Evolutionary conservation across 2,888 invertebrate species (phyloP), one percentile per base, ranked within the genome.

Genomic region (Fragum fragum): DNA sequence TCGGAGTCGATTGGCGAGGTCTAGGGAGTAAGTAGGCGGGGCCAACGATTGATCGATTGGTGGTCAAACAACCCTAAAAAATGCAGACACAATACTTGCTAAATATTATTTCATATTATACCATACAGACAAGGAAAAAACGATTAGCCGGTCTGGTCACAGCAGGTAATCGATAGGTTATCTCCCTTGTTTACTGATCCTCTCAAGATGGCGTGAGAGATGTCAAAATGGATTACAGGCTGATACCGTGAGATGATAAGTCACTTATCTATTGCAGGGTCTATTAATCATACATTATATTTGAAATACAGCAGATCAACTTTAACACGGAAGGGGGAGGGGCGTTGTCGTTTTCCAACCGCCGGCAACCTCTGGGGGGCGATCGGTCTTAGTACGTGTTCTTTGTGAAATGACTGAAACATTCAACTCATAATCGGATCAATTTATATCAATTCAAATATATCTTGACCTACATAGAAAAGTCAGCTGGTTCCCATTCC

Each of bases 121-220:
- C 18, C 36, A 3, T 16, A 32, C 36, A 32, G 36, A 32, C 66
- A 9, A n/a, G 7, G 66, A 9, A 14, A 42, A 26, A 42, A n/a
- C 66, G 42, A 66, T 66, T 66, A 21, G 21, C 18, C 18, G 9
- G 42, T 66, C 66, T 66, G 42, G 66, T 66, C 66, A 66, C 42
- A 66, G 66, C 42, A 23, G 66, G 66, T 36, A 39, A 36, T 26
- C 23, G 36, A 39, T 53, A 72, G 71, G 68, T 78, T 78, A 78
- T 78, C 77, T 72, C 68, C 77, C 68, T 23, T 78, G 66, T 72
- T 66, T 53, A 18, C 28, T 26, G 63, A 28, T 66, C 73, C 36
- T 18, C 61, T 61, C 36, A 73, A 59, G 61, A 21, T 36, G 42
- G 59, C 36, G 42, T 42, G 73, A 73, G 32, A 61, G 32, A 55